Evolutionary conservation across 2,888 invertebrate species (phyloP).

Genomic region (Chromoteleia sp.): DNA sequence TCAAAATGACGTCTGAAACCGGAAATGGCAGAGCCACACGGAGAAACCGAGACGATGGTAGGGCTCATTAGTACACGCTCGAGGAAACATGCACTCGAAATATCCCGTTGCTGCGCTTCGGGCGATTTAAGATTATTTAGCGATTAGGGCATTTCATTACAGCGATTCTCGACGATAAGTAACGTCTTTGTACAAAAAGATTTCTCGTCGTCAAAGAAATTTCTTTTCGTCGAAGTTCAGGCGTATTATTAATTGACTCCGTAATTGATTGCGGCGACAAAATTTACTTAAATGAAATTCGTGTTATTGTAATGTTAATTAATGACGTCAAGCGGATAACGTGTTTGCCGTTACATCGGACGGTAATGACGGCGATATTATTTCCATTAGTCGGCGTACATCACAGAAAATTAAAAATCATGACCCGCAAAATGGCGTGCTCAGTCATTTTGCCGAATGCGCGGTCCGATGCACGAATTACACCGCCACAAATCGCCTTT

Average conservation of each 20-base stretch:
- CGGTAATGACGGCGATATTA: constrained; percentile 16
- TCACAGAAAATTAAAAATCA: constrained; percentile 63
- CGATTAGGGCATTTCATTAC: constrained; percentile 29
- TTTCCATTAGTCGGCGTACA: constrained; percentile 53
- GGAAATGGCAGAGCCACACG: constrained; percentile 15
- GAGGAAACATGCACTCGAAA: constrained; percentile 26
- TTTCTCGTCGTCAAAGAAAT: neutral
- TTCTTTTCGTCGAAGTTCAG: neutral
- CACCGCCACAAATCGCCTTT: constrained; percentile 35
- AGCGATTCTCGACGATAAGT: neutral
- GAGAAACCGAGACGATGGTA: constrained; percentile 9
- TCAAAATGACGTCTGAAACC: constrained; percentile 25
- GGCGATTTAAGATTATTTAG: constrained; percentile 32
- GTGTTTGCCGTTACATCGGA: constrained; percentile 30
- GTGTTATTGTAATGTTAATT: constrained; percentile 46
- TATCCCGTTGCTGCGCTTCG: constrained; percentile 7
- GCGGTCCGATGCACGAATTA: constrained; percentile 11
- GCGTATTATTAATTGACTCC: constrained; percentile 6
- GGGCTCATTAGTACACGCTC: constrained; percentile 29
- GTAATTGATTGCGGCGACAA: constrained; percentile 31
- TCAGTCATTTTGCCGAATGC: constrained; percentile 44
- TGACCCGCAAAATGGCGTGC: constrained; percentile 50
- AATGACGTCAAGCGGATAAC: constrained; percentile 22
- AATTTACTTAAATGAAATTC: constrained; percentile 9
- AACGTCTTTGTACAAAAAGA: neutral